These are phyloP conservation scores for Sinelater perroti DNA, from an alignment of 2,888 invertebrate species.

Conservation along the genomic window DNA sequence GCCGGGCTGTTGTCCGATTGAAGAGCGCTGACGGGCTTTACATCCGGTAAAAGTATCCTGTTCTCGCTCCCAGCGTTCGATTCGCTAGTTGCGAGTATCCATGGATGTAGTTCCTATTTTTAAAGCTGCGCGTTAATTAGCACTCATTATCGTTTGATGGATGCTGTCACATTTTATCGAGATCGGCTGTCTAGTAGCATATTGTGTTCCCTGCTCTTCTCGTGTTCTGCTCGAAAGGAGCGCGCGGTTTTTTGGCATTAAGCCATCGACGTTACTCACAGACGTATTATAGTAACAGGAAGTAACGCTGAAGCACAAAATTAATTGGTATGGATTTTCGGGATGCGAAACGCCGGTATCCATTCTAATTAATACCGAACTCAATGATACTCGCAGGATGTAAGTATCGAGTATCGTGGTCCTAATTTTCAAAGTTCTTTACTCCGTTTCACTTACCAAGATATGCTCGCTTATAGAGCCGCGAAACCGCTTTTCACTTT, in stretches of 20 bases:
- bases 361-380: no score
- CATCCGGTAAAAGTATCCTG: conserved; percentile 19
- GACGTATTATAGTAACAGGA: conserved; percentile 1
- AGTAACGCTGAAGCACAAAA: no score
- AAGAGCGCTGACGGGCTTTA: conserved; percentile 23
- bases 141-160: neutral
- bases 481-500: no score
- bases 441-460: no score
- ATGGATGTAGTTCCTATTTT: conserved; percentile 12
- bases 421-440: no score
- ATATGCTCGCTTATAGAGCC: no score
- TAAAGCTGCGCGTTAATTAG: neutral
- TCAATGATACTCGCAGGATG: no score
- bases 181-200: neutral
- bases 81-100: conserved; percentile 2
- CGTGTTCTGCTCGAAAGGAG: neutral
- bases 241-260: neutral
- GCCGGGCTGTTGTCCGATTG: conserved; percentile 20
- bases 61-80: conserved; percentile 9
- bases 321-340: no score
- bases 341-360: no score
- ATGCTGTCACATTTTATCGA: neutral
- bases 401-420: no score
- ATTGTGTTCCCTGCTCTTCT: neutral
- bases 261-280: neutral